Evolutionary conservation across 2,888 invertebrate species (phyloP), one percentile per base, ranked within the genome.

Genomic region (Colletes collaris): DNA sequence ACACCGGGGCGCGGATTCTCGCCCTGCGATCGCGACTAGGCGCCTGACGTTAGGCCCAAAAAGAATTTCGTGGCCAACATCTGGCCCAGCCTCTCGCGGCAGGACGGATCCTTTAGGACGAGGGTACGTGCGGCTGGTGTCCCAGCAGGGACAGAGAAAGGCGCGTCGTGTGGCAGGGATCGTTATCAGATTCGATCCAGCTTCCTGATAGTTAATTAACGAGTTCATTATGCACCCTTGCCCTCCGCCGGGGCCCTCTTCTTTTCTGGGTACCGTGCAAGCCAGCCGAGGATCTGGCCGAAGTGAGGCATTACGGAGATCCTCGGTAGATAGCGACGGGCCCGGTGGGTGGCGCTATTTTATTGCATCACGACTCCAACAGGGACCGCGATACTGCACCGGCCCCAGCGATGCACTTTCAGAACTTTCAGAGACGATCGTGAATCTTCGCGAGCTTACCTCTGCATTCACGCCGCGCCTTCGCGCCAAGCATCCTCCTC

Each of bases 141-240:
- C 82, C 82, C 78, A 55, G 70, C 81, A 77, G 72, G 82, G 79
- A 84, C 79, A 79, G 74, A 76, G 80, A 86, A 75, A 80, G 91
- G 88, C 87, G 88, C 89, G 89, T 91, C 91, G 91, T 92, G 91
- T 92, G 92, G 92, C 91, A 78, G 74, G 81, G 77, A 78, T 87
- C 81, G 87, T 92, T 93, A 93, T 93, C 93, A 91, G 93, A 93
- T 92, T 89, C 91, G 93, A 93, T 93, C 86, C 89, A 87, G 90
- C 91, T 90, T 91, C 89, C 90, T 88, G 93, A 93, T 93, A 92
- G 93, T 93, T 92, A 93, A 93, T 93, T 93, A 93, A 93, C 92
- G 92, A 93, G 93, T 92, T 93, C 93, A 93, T 93, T 93, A 93
- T 93, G 93, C 93, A 93, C 91, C 92, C 91, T 89, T 87, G 87